Base-by-base conservation (phyloP, 2,113 vertebrate species). In the Sturnira hondurensis region DNA sequence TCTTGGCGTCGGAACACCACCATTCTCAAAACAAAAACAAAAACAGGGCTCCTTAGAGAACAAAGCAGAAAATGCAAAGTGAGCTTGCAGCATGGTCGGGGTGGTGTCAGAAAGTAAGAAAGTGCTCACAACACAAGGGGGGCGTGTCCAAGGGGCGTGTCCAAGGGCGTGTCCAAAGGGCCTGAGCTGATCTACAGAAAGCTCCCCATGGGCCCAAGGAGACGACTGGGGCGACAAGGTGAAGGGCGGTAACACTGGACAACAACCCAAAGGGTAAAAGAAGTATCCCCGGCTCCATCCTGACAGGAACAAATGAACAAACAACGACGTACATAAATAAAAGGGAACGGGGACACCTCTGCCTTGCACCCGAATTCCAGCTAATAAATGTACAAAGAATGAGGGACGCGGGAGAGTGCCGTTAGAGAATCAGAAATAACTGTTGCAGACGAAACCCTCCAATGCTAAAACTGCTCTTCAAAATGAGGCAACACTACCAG, bases 1-100 rank as follows among this genome's bases (percentile, higher is more conserved):
- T 17, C 85, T 80, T 61, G 81, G n/a, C 86, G 80, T 89, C 47
- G 61, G 68, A 80, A 58, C 28, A 67, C 19, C 50, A 36, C 19
- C 50, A 36, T 36, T 78, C 38, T 54, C 50, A 47, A 47, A 47
- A 76, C 61, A 28, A 56, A 41, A 7, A 43, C 61, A 28, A 56
- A 54, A 54, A 28, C n/a, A 56, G n/a, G 24, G 52, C 22, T 86
- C 45, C 92, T 71, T 4, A 20, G 31, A 77, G 43, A 81, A 11
- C 70, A 47, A 17, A 58, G 22, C 6, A 41, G 24, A 77, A 28
- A 82, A 41, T 11, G 2, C 24, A 43, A 54, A 47, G 45, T 36
- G 54, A 90, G 43, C 36, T 45, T 11, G 12, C 22, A 33, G 17
- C 45, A n/a, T n/a, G n/a, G n/a, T 41, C 24, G 54, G 47, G 33